A percentile compares a stretch with the other conserved stretches of the same genome.
phyloP scores from a whole-genome alignment of 2,113 vertebrate species.

The Ammospiza caudacuta region DNA sequence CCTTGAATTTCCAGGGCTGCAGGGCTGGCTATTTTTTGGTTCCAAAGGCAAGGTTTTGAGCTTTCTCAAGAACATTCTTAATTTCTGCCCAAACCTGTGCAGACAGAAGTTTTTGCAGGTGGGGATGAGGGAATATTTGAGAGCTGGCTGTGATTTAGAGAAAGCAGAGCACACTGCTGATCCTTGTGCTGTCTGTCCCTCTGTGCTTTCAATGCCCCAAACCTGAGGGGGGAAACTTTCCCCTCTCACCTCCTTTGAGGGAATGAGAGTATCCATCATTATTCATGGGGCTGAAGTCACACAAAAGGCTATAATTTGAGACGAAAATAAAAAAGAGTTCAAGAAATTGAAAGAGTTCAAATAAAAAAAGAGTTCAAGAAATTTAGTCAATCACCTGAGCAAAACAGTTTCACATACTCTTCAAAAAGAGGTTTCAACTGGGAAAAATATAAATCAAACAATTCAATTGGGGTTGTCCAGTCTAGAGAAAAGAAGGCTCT shows the following conservation, averaged over 20 bases:
- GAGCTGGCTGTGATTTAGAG: not conserved
- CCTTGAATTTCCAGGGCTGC: not conserved
- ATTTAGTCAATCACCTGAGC: not conserved
- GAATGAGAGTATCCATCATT: not conserved
- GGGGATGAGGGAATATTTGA: not conserved
- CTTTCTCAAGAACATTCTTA: not conserved
- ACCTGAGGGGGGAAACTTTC: not conserved
- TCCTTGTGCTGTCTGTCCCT: not conserved
- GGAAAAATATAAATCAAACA: not conserved
- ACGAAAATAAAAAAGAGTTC: not conserved
- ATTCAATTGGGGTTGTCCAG: not conserved
- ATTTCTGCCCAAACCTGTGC: not conserved
- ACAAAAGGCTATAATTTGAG: not conserved
- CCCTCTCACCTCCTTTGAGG: accelerated
- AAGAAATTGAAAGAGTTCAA: not conserved
- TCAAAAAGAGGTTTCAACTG: not conserved
- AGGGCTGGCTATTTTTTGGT: not conserved
- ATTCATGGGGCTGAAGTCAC: not conserved
- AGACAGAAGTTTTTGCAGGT: not conserved
- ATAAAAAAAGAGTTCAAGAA: not conserved
- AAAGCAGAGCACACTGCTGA: not conserved
- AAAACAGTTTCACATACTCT: not conserved
- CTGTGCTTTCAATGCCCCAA: not conserved
- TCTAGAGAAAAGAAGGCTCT: not conserved
- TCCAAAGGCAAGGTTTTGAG: not conserved